Percentiles rank a stretch among this genome's conserved stretches.
Evolutionary conservation across 2,113 vertebrate genomes (phyloP).

Genomic region (Spheniscus mendiculus): DNA sequence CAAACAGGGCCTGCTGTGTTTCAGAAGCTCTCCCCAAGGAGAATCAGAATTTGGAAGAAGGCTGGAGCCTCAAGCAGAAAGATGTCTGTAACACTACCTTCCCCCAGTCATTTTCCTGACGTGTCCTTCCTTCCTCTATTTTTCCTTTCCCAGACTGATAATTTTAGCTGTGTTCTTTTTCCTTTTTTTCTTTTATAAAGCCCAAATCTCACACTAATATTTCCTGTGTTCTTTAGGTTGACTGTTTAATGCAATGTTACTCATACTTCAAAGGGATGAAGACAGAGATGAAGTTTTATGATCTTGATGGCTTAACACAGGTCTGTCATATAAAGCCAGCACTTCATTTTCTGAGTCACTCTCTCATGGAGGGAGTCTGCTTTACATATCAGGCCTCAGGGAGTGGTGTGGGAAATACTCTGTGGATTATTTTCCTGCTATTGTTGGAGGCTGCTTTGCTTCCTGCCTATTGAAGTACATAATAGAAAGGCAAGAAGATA

Average conservation of each 20-base stretch:
- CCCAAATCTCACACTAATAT: neutral
- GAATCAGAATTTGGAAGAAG: neutral
- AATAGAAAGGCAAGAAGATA: neutral
- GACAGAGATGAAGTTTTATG: neutral
- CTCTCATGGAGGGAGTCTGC: neutral
- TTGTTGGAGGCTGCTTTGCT: neutral
- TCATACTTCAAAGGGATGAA: neutral
- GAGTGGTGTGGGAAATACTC: neutral
- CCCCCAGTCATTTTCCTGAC: neutral
- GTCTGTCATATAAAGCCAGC: neutral
- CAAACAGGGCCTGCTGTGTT: neutral
- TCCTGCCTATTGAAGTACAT: neutral
- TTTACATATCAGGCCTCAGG: neutral
- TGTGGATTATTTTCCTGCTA: neutral
- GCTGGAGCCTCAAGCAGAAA: neutral
- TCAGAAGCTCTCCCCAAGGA: neutral
- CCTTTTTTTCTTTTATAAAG: neutral
- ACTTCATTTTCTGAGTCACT: neutral
- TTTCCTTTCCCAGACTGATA: neutral
- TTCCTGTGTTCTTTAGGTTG: neutral
- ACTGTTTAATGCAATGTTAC: neutral
- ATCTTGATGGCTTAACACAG: neutral
- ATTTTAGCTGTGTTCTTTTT: neutral
- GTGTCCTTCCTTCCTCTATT: neutral
- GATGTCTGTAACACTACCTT: neutral